Base-by-base conservation (phyloP, 2,113 vertebrate genomes). In the Sphyrna mokarran region DNA sequence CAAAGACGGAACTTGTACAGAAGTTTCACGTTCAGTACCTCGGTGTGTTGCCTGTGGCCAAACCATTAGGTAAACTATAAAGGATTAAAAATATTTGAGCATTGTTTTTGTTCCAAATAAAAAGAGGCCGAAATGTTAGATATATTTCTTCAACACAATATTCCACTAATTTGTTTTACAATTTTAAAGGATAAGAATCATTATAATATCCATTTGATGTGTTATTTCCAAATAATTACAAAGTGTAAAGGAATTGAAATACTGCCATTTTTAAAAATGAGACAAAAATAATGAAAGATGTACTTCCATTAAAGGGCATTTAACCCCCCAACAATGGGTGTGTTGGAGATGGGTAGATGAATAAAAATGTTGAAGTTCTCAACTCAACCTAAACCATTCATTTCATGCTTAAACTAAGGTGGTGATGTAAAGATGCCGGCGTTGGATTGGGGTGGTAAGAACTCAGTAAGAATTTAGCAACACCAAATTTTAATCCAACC, bases 1-100 rank as follows among this genome's bases (percentile, higher is more conserved):
- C 99, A 98, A 99, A 99, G 98, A 99, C 98, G 0, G 99, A 99
- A 97, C 96, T 98, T 97, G 99, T 99, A 40, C 99, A 99, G 98
- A 99, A 98, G 97, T 99, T 99, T 97, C 99, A 98, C 20, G 99
- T 99, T 96, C 97, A 98, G 96, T 99, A 99, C 97, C 94, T 99
- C 97, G 99, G 99, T 95, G 98, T 98, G 98, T 97, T 98, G 0
- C 97, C 98, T 63, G 99, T 99, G 16, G 97, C 98, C 96, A 99
- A 97, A 89, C 99, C 99, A 4, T 99, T 99, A 96, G 99, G 99
- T 99, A 98, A 85, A 97, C 97, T 94, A 95, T 14, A 61, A n/a
- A 68, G 68, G 63, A 33, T 58, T 69, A 70, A 61, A 87, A 48
- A 16, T 76, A 54, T 37, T 72, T 40, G 70, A 29, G 3, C 26